Evolutionary conservation across 2,113 vertebrate genomes (phyloP), one percentile per base, ranked within the genome.

Genomic region (Anolis sagrei): DNA sequence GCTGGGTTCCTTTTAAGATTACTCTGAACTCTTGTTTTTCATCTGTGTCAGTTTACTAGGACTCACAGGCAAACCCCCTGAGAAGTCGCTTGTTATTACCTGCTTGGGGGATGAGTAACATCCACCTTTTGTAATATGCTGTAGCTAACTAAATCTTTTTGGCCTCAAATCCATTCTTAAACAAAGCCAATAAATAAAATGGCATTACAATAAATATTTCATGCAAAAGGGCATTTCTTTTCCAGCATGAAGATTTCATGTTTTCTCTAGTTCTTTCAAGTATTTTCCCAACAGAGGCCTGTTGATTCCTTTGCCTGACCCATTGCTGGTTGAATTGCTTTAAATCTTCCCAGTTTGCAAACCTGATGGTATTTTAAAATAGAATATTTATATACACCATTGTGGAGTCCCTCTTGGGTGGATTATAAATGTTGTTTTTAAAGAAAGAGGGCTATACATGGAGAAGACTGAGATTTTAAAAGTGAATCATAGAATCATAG

Each of bases 1-100:
- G 79, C 66, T 86, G 86, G 76, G 88, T 89, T 34, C 62, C 83
- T 89, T 61, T 86, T 7, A 8, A 32, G 82, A 49, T 81, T 62
- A 51, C 72, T 91, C 70, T 72, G 68, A 90, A 79, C 34, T 88
- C 36, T 88, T 87, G 23, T 78, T 92, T 84, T 81, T 5, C 0
- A 64, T 74, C 74, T 61, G 86, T 72, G 51, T 80, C 44, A 85
- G 72, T 62, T 83, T 7, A 19, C 25, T 32, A 51, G 58, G 88
- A 79, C 32, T 85, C 85, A 78, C 64, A 58, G 11, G 16, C 74
- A 29, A 25, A 79, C 36, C 7, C 7, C 7, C 39, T 49, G n/a
- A 72, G 48, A 72, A 27, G 19, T 48, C 21, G 49, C 18, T 18
- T 51, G 18, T 69, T 48, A 49, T 69, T 68, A 77, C 3, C 18